Evolutionary conservation across 2,888 invertebrate genomes (phyloP).

Genomic region (Folsomia candida): DNA sequence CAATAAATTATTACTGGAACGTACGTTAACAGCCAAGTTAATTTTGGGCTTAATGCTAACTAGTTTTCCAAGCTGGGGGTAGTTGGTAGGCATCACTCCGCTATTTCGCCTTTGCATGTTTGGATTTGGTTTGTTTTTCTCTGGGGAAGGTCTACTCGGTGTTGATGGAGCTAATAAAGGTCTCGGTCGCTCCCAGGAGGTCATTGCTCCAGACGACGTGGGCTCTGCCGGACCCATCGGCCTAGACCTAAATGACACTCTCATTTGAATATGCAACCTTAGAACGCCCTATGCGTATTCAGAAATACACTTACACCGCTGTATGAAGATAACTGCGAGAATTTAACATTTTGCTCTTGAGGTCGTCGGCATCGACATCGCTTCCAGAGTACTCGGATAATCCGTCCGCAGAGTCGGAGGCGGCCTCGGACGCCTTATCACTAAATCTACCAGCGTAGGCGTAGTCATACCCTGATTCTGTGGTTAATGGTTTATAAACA

Average conservation of each 20-base stretch:
- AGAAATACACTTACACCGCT: background rate
- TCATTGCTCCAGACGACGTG: background rate
- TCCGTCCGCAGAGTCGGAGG: slow-evolving; percentile 10
- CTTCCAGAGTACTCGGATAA: slow-evolving; percentile 20
- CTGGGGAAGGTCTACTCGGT: background rate
- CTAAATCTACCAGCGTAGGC: slow-evolving; percentile 1
- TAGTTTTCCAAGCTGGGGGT: background rate
- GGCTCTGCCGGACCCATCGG: too few species aligned
- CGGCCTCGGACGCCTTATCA: slow-evolving; percentile 19
- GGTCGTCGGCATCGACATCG: slow-evolving; percentile 4
- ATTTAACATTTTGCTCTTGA: background rate
- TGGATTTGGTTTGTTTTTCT: too few species aligned
- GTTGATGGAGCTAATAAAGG: background rate
- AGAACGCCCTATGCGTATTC: background rate
- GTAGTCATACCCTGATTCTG: slow-evolving; percentile 11
- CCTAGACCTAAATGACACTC: background rate
- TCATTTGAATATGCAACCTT: background rate
- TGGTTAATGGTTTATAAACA: slow-evolving; percentile 1
- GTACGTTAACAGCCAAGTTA: background rate
- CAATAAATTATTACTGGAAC: background rate
- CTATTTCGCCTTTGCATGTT: background rate
- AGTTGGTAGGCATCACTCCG: background rate
- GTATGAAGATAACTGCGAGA: background rate
- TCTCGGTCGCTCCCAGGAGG: background rate
- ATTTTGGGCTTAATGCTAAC: background rate